phyloP scores from a whole-genome alignment of 1,140 invertebrate genomes.

The Trigoniulus corallinus region DNA sequence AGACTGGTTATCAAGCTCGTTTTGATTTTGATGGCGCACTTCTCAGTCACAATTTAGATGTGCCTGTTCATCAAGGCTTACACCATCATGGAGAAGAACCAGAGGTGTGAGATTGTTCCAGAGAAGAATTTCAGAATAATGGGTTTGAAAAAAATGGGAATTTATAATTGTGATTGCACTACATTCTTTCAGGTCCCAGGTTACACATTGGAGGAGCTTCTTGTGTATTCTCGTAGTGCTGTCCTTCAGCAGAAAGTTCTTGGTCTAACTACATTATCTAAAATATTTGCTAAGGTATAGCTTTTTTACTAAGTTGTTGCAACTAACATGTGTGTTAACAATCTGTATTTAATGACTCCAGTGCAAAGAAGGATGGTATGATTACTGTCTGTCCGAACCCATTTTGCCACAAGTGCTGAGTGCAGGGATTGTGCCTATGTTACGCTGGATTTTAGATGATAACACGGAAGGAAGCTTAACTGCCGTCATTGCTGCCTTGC shows the following conservation, averaged over 20 bases:
- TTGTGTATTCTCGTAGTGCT: constrained; percentile 49
- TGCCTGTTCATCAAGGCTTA: constrained; percentile 41
- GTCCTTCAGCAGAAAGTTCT: constrained; percentile 57
- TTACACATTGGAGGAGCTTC: constrained; percentile 70
- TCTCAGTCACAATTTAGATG: constrained; percentile 32
- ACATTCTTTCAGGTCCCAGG: constrained; percentile 43
- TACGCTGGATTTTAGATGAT: constrained; percentile 73
- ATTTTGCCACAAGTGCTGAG: constrained; percentile 35
- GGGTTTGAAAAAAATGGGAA: no score
- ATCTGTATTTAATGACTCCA: constrained; percentile 10
- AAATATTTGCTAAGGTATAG: constrained; percentile 39
- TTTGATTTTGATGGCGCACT: constrained; percentile 39
- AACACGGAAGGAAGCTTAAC: constrained; percentile 50
- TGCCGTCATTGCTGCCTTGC: constrained; percentile 49
- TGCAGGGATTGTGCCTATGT: constrained; percentile 50
- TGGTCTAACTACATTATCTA: constrained; percentile 56
- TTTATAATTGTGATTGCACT: no score
- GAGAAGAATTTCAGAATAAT: not conserved
- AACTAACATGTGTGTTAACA: no score
- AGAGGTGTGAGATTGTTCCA: constrained; percentile 42
- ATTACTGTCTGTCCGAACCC: constrained; percentile 36
- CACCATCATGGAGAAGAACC: constrained; percentile 87
- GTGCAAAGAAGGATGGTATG: constrained; percentile 35
- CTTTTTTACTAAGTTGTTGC: not conserved
- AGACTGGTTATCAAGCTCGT: constrained; percentile 35